phyloP scores from a whole-genome alignment of 2,797 vertebrate genomes.

The Gymnoscopelus braueri region DNA sequence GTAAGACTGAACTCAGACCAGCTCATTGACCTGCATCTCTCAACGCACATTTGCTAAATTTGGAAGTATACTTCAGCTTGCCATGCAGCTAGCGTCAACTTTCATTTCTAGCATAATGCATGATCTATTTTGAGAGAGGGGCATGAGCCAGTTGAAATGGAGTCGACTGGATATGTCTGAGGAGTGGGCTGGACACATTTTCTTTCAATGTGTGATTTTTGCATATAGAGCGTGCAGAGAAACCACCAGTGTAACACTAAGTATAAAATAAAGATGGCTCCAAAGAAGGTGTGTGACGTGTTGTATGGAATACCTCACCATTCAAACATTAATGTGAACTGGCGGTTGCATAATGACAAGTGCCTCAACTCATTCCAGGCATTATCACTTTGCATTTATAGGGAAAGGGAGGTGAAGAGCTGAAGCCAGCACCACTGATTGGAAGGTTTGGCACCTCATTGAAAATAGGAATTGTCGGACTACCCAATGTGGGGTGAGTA shows the following conservation, averaged over 20 bases:
- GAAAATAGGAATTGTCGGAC: constrained; percentile 95
- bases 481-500: constrained; percentile 97
- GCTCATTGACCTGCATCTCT: constrained; percentile 59
- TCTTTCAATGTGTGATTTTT: constrained; percentile 53
- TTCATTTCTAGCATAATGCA: constrained; percentile 67
- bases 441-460: constrained; percentile 95
- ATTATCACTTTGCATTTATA: constrained; percentile 63
- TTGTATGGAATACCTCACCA: constrained; percentile 22
- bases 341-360: constrained; percentile 57
- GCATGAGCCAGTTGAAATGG: constrained; percentile 48
- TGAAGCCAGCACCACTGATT: constrained; percentile 90
- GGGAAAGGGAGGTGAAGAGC: constrained; percentile 85
- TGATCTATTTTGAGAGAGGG: constrained; percentile 67
- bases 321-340: constrained; percentile 24
- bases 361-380: constrained; percentile 49
- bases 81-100: constrained; percentile 69
- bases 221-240: constrained; percentile 3
- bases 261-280: constrained; percentile 65
- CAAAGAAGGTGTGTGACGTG: constrained; percentile 72
- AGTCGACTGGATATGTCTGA: constrained; percentile 50
- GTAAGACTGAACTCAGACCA: constrained; percentile 32
- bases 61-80: constrained; percentile 59
- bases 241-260: constrained; percentile 21
- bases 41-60: constrained; percentile 56
- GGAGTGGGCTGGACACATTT: constrained; percentile 48